Percentiles rank a stretch among this genome's conserved stretches.
phyloP scores from a whole-genome alignment of 2,113 vertebrate species.

The Microtus montanus region DNA sequence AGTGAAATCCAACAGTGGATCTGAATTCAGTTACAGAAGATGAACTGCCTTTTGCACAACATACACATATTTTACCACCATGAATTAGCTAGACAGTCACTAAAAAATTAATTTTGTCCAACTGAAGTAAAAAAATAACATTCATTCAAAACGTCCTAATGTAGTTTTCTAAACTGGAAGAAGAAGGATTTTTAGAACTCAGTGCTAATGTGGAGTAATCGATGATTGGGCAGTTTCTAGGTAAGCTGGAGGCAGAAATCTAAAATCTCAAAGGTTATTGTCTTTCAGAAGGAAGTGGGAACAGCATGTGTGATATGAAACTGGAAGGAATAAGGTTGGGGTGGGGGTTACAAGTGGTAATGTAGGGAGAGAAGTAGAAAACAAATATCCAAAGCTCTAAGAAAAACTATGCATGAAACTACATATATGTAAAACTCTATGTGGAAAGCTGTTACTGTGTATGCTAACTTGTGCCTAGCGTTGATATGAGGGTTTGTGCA shows the following conservation, averaged over 20 bases:
- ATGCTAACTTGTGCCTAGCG: too few species aligned
- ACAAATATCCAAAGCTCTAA: too few species aligned
- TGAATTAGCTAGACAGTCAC: not conserved
- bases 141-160: not conserved
- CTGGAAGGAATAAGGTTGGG: not conserved
- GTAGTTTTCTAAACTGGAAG: not conserved
- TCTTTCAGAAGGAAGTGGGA: not conserved
- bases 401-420: not conserved
- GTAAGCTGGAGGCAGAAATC: not conserved
- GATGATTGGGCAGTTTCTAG: not conserved
- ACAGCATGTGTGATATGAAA: not conserved
- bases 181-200: slow-evolving; percentile 24
- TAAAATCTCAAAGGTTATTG: slow-evolving; percentile 4
- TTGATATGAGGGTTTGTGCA: too few species aligned
- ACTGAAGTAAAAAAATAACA: not conserved
- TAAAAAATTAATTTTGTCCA: slow-evolving; percentile 39
- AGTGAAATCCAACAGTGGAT: not conserved
- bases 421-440: too few species aligned
- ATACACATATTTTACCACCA: not conserved
- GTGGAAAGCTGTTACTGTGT: too few species aligned
- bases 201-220: not conserved
- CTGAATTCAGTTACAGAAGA: not conserved
- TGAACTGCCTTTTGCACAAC: slow-evolving; percentile 4
- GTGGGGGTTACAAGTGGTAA: not conserved
- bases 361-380: not conserved